A percentile compares a stretch with the other conserved stretches of the same genome.
Conservation (phyloP, 2,113 vertebrate genomes). For the Antechinus flavipes region DNA sequence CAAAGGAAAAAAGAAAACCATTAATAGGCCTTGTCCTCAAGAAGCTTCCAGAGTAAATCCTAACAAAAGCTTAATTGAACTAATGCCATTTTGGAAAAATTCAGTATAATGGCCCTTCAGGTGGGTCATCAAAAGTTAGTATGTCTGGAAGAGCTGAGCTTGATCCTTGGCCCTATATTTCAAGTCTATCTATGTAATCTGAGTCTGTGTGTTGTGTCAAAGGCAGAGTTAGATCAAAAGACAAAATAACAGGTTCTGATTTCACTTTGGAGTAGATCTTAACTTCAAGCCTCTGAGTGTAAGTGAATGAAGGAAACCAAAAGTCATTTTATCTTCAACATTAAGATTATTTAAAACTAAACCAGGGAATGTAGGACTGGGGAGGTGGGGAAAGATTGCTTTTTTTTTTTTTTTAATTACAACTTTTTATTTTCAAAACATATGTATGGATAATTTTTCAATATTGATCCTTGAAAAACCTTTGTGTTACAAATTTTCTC, state of each 20-base stretch:
- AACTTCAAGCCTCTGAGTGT: conserved; percentile 11
- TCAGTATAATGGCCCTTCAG: neutral
- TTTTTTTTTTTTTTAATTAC: neutral
- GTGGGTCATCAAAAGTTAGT: too few relatives aligned
- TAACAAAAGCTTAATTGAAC: neutral
- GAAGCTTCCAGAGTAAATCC: neutral
- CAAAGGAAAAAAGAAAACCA: neutral
- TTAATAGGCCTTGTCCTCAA: neutral
- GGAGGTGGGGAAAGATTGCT: neutral
- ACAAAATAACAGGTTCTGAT: neutral
- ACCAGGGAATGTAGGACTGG: neutral
- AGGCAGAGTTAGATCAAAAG: neutral
- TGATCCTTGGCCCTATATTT: neutral
- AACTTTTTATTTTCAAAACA: too few relatives aligned
- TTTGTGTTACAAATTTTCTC: too few relatives aligned
- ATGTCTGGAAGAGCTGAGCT: neutral
- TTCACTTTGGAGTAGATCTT: neutral
- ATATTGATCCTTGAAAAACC: too few relatives aligned
- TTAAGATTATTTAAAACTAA: neutral
- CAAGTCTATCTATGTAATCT: conserved; percentile 11
- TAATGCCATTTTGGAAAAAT: neutral
- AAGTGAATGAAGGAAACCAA: conserved; percentile 3
- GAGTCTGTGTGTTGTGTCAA: neutral
- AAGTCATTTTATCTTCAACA: conserved; percentile 23
- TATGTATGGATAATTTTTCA: too few relatives aligned